phyloP scores from a whole-genome alignment of 53 echinoderm and acorn worm genomes.

The Temnopleurus reevesii region DNA sequence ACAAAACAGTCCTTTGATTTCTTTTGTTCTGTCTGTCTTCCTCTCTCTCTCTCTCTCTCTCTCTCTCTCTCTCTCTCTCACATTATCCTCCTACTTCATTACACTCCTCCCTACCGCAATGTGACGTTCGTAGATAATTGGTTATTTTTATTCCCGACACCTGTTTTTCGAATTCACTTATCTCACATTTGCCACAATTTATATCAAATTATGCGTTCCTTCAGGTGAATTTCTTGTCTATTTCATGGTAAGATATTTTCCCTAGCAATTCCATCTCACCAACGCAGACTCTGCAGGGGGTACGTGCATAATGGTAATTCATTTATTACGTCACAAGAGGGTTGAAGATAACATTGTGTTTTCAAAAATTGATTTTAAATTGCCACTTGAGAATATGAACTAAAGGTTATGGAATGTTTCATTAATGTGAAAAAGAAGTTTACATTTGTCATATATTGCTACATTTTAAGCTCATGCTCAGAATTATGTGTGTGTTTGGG shows the following conservation, averaged over 20 bases:
- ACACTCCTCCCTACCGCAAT: background rate
- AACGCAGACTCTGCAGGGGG: background rate
- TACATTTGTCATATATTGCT: no score
- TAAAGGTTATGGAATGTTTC: background rate
- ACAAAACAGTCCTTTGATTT: background rate
- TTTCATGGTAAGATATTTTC: background rate
- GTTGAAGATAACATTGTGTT: background rate
- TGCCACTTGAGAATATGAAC: background rate
- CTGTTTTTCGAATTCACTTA: conserved; percentile 51
- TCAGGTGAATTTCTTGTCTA: background rate
- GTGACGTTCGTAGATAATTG: conserved; percentile 30
- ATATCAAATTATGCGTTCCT: conserved; percentile 42
- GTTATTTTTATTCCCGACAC: conserved; percentile 39
- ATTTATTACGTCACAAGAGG: background rate
- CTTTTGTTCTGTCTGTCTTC: background rate
- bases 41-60: background rate
- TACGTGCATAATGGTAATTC: background rate
- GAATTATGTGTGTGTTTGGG: no score
- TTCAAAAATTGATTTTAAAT: background rate
- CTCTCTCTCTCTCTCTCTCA: background rate
- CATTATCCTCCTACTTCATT: background rate
- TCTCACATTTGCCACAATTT: conserved; percentile 56
- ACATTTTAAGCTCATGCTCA: no score
- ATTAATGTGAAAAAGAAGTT: background rate
- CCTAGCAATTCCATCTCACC: background rate